A percentile compares a stretch with the other conserved stretches of the same genome.
These are phyloP conservation scores for Apomyelois bistriatella DNA, from an alignment of 2,888 invertebrate species.

Conservation along the genomic window DNA sequence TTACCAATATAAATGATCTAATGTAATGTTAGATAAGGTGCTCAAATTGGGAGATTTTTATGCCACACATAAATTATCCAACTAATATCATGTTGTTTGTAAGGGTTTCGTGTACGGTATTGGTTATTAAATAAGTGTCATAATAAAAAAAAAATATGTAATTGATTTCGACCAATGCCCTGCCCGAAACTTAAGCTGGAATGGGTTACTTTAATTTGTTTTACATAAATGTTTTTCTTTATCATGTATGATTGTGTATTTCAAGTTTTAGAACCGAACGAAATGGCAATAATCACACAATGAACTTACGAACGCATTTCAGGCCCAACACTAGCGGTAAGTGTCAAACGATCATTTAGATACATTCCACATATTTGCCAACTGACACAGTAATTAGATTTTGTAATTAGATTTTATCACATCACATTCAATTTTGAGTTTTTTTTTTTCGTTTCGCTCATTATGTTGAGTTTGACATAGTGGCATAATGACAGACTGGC, in stretches of 20 bases:
- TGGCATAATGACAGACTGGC: too few relatives aligned
- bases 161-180: slow-evolving; percentile 12
- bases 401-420: slow-evolving; percentile 14
- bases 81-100: slow-evolving; percentile 44
- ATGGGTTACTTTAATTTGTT: slow-evolving; percentile 13
- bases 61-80: slow-evolving; percentile 34
- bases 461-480: slow-evolving; percentile 59
- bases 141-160: too few relatives aligned
- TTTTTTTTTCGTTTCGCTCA: slow-evolving; percentile 36
- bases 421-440: slow-evolving; percentile 29
- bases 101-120: slow-evolving; percentile 40
- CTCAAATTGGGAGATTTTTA: slow-evolving; percentile 31
- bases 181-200: slow-evolving; percentile 17
- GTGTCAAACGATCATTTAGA: slow-evolving; percentile 11
- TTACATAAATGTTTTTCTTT: not conserved
- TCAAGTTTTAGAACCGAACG: slow-evolving; percentile 7
- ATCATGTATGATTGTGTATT: slow-evolving; percentile 2
- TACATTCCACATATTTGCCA: slow-evolving; percentile 26
- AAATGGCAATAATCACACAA: slow-evolving; percentile 9
- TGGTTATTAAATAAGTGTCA: slow-evolving; percentile 5
- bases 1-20: too few relatives aligned
- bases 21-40: not conserved
- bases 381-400: slow-evolving; percentile 23
- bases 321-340: slow-evolving; percentile 10
- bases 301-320: slow-evolving; percentile 11